Conservation (phyloP, 2,797 vertebrate species). For the Diceros bicornis region DNA sequence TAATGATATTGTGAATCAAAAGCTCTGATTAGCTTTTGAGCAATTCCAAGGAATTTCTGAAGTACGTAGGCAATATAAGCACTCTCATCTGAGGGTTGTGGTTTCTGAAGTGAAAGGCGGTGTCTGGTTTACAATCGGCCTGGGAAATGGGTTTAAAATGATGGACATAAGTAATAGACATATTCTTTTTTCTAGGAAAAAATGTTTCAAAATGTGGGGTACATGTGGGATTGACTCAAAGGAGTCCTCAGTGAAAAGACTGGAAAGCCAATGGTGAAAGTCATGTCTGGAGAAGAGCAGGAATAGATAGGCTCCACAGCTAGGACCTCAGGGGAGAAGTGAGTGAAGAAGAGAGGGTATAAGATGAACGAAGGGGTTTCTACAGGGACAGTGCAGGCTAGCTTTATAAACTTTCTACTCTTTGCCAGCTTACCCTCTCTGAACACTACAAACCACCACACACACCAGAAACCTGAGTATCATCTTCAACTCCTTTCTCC, state of each 20-base stretch:
- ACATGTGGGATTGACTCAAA: not conserved
- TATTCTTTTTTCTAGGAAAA: not conserved
- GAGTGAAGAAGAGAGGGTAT: not conserved
- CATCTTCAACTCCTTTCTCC: not conserved
- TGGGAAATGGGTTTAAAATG: not conserved
- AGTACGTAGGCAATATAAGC: not conserved
- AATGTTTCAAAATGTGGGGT: not conserved
- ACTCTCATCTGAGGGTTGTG: not conserved
- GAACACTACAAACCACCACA: not conserved
- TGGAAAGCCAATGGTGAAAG: not conserved
- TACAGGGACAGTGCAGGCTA: not conserved
- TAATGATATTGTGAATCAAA: not conserved
- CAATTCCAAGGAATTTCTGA: not conserved
- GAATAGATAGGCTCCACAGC: not conserved
- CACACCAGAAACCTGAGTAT: not conserved
- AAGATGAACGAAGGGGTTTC: not conserved
- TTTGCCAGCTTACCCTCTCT: not conserved
- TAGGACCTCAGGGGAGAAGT: not conserved
- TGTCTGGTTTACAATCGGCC: not conserved
- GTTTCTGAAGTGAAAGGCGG: not conserved
- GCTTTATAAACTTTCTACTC: not conserved
- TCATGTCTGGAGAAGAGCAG: not conserved
- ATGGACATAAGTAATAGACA: not conserved
- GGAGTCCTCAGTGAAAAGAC: not conserved
- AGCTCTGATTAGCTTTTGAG: not conserved